phyloP scores from a whole-genome alignment of 2,888 invertebrate species.

The Phaonia tiefii region DNA sequence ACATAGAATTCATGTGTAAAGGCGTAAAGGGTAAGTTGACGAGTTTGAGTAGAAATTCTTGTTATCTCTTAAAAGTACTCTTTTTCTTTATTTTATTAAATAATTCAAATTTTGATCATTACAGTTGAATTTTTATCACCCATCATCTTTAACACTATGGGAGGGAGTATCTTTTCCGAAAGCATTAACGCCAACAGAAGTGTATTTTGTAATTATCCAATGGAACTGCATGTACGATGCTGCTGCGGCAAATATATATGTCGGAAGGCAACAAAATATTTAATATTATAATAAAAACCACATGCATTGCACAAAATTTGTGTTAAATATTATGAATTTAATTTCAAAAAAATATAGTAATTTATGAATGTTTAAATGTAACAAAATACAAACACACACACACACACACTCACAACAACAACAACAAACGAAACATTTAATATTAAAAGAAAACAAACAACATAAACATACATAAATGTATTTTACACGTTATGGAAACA shows the following conservation, averaged over 20 bases:
- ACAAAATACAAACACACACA: background rate
- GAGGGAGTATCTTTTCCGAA: background rate
- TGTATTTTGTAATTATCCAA: slow-evolving; percentile 25
- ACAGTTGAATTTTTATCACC: background rate
- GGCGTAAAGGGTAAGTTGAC: slow-evolving; percentile 35
- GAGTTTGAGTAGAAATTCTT: too few species aligned
- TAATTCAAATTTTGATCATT: background rate
- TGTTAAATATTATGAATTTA: slow-evolving; percentile 10
- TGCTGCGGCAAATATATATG: slow-evolving; percentile 15
- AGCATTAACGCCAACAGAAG: slow-evolving; percentile 19
- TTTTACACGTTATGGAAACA: slow-evolving; percentile 28
- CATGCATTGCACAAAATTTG: slow-evolving; percentile 35
- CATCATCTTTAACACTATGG: background rate
- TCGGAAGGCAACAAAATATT: slow-evolving; percentile 1
- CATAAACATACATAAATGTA: slow-evolving; percentile 25
- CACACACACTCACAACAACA: too few species aligned
- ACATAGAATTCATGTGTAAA: slow-evolving; percentile 75
- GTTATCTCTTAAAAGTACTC: background rate
- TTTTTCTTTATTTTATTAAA: background rate
- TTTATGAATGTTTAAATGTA: slow-evolving; percentile 40
- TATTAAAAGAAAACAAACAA: slow-evolving; percentile 27
- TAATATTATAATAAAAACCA: slow-evolving; percentile 9
- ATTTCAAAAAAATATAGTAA: slow-evolving; percentile 23
- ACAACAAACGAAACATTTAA: too few species aligned
- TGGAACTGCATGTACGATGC: too few species aligned